These are phyloP conservation scores for Corydoras maculifer DNA, from an alignment of 2,113 vertebrate genomes.

Conservation along the genomic window DNA sequence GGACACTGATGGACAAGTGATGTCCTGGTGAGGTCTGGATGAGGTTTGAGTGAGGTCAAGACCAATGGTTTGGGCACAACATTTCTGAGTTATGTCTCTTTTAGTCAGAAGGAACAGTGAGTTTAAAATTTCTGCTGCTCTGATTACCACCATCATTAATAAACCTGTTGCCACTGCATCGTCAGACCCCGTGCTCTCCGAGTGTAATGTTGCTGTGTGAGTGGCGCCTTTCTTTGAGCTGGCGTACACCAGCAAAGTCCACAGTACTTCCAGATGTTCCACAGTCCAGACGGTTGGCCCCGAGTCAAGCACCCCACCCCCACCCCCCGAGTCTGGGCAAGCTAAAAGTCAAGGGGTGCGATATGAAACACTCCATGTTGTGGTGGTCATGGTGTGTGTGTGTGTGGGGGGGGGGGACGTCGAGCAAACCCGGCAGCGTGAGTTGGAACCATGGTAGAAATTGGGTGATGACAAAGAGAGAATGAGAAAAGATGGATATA, in stretches of 20 bases:
- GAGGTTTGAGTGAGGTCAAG: too few species aligned
- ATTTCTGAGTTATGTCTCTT: too few species aligned
- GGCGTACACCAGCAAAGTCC: constrained; percentile 14
- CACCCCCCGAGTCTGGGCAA: neutral
- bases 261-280: constrained; percentile 37
- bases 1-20: too few species aligned
- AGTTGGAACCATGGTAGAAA: neutral
- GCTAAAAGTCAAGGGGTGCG: neutral
- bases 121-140: too few species aligned
- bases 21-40: too few species aligned
- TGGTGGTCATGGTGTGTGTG: neutral
- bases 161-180: too few species aligned
- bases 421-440: neutral
- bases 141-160: too few species aligned
- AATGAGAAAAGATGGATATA: neutral
- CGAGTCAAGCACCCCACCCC: constrained; percentile 12
- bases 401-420: neutral
- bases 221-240: constrained; percentile 14
- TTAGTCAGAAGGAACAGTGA: too few species aligned
- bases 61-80: too few species aligned
- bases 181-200: neutral
- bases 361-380: constrained; percentile 24
- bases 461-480: constrained; percentile 8
- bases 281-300: constrained; percentile 29
- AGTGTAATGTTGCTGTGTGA: constrained; percentile 1